Conservation (phyloP, 2,113 vertebrate species). For the Bos indicus region DNA sequence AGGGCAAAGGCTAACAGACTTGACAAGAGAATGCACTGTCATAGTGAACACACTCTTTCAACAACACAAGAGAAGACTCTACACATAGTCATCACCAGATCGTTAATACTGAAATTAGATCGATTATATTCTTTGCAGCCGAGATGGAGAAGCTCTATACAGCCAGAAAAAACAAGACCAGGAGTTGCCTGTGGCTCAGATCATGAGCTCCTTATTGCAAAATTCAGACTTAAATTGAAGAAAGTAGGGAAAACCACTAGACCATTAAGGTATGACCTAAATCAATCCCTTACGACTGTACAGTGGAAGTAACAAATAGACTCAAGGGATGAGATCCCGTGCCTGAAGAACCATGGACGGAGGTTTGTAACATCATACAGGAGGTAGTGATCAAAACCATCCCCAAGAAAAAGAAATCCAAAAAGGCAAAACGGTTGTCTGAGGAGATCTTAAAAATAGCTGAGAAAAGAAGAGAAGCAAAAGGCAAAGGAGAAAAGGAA, state of each 20-base stretch:
- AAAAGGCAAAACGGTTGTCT: background rate
- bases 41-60: background rate
- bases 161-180: background rate
- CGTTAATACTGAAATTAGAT: background rate
- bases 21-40: background rate
- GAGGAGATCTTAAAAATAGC: background rate
- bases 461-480: background rate
- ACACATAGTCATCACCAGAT: background rate
- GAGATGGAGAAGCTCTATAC: background rate
- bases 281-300: background rate
- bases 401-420: background rate
- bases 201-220: background rate
- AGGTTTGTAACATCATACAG: background rate
- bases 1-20: background rate
- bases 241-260: background rate
- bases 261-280: background rate
- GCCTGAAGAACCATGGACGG: rapidly evolving
- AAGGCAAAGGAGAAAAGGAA: background rate
- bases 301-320: background rate
- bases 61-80: background rate
- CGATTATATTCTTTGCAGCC: background rate
- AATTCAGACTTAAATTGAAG: background rate
- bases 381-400: background rate
- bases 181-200: background rate
- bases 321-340: background rate